Evolutionary conservation across 2,888 invertebrate genomes (phyloP).

Genomic region (Lithosia quadra): DNA sequence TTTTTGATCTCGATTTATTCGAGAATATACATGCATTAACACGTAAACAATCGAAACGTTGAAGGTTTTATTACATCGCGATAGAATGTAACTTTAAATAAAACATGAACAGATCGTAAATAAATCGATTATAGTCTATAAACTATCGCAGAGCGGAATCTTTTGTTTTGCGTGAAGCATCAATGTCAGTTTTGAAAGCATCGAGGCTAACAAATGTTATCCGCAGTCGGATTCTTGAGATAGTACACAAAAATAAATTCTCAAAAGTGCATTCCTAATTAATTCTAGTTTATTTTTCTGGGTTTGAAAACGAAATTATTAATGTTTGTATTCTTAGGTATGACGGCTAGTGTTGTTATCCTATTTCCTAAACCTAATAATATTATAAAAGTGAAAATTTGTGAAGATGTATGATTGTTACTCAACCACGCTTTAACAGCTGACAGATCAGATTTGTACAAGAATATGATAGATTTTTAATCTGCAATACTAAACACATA

Average conservation of each 20-base stretch:
- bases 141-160: slow-evolving; percentile 8
- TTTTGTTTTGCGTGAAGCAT: slow-evolving; percentile 33
- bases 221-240: slow-evolving; percentile 3
- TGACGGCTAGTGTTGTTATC: no score
- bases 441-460: no score
- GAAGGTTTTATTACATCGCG: slow-evolving; percentile 33
- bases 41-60: slow-evolving; percentile 25
- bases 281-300: slow-evolving; percentile 5
- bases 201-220: slow-evolving; percentile 13
- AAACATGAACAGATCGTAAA: slow-evolving; percentile 19
- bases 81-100: slow-evolving; percentile 33
- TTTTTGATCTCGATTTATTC: slow-evolving; percentile 28
- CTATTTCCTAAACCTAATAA: no score
- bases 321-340: no score
- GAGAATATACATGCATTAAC: slow-evolving; percentile 31
- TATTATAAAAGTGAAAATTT: no score
- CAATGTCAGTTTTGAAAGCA: slow-evolving; percentile 18
- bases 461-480: no score
- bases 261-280: slow-evolving; percentile 15
- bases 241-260: slow-evolving; percentile 10
- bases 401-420: no score
- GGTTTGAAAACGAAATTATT: no score
- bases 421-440: no score
- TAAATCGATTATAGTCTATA: slow-evolving; percentile 29
- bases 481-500: no score